Conservation (phyloP, 2,797 vertebrate species). For the Eleutherodactylus coqui region DNA sequence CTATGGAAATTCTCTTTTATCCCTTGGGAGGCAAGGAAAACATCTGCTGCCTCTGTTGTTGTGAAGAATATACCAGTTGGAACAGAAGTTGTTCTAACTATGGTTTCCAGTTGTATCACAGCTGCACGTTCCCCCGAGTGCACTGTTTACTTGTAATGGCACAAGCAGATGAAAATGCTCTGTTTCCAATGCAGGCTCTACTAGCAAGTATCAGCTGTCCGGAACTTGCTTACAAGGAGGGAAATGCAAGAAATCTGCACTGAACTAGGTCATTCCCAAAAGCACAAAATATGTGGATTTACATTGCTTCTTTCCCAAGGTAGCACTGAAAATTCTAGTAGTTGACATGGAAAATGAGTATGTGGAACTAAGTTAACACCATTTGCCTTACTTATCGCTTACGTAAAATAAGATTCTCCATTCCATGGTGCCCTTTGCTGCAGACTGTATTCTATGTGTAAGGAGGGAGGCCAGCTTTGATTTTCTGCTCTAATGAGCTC, state of each 20-base stretch:
- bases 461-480: too few relatives aligned
- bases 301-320: not conserved
- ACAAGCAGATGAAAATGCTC: slow-evolving; percentile 39
- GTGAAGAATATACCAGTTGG: slow-evolving; percentile 49
- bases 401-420: not conserved
- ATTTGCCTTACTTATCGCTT: not conserved
- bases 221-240: slow-evolving; percentile 30
- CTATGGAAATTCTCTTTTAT: slow-evolving; percentile 35
- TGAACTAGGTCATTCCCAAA: slow-evolving; percentile 7
- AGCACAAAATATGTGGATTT: not conserved
- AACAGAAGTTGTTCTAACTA: slow-evolving; percentile 37
- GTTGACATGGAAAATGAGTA: not conserved
- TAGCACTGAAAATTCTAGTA: not conserved
- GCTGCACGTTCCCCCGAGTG: slow-evolving; percentile 43
- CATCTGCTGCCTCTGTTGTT: slow-evolving; percentile 53
- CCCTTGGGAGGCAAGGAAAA: slow-evolving; percentile 38
- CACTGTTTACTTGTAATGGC: slow-evolving; percentile 22
- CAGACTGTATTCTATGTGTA: too few relatives aligned
- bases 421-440: too few relatives aligned
- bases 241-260: not conserved
- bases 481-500: too few relatives aligned
- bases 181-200: slow-evolving; percentile 21
- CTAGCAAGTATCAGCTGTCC: slow-evolving; percentile 42
- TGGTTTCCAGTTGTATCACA: slow-evolving; percentile 53
- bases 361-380: not conserved